Evolutionary conservation across 2,888 invertebrate genomes (phyloP).

Genomic region (Coronaproctus castanopsis): DNA sequence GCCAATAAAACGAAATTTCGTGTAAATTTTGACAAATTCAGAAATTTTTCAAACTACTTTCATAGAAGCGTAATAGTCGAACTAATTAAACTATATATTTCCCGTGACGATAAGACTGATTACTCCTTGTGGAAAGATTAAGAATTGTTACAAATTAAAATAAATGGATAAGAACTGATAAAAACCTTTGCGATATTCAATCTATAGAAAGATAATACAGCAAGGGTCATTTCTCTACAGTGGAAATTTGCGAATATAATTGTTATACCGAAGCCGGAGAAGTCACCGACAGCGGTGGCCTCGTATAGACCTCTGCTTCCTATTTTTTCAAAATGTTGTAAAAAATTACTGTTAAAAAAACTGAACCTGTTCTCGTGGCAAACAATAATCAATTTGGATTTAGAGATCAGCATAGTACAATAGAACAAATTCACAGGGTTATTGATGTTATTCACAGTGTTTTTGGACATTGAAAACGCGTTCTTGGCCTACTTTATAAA

Average conservation of each 20-base stretch:
- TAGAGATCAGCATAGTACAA: not conserved
- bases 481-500: no score
- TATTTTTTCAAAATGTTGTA: not conserved
- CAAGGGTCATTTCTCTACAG: not conserved
- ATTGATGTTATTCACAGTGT: not conserved
- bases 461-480: not conserved
- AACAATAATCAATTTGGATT: not conserved
- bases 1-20: no score
- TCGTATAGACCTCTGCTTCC: not conserved
- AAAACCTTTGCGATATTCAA: not conserved
- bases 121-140: not conserved
- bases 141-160: not conserved
- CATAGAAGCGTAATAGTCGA: no score
- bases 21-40: no score
- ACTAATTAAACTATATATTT: no score
- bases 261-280: not conserved
- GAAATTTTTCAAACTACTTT: no score
- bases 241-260: not conserved
- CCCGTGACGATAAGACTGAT: not conserved
- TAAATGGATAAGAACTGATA: not conserved
- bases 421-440: not conserved
- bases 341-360: not conserved
- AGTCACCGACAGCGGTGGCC: not conserved
- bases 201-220: not conserved
- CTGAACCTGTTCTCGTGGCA: not conserved